Evolutionary conservation across 2,797 vertebrate species (phyloP).

Genomic region (Scyliorhinus canicula): DNA sequence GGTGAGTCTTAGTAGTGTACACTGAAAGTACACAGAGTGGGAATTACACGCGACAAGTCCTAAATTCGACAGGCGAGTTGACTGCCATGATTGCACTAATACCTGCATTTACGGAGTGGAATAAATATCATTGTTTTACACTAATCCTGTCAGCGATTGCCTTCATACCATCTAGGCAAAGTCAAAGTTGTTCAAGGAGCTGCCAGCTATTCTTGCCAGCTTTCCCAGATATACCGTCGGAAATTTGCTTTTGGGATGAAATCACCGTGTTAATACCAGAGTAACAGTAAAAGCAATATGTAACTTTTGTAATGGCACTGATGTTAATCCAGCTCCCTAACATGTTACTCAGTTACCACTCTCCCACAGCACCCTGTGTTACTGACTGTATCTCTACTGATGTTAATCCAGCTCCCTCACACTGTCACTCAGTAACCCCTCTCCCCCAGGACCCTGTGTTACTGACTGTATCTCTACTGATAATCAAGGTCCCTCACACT

Average conservation of each 20-base stretch:
- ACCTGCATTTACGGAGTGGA: background rate
- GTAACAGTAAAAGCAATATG: background rate
- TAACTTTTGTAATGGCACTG: background rate
- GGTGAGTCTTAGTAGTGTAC: background rate
- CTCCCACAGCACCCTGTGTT: no score
- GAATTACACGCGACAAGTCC: background rate
- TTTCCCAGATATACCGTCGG: background rate
- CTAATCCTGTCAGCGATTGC: background rate
- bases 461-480: background rate
- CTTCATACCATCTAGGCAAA: background rate
- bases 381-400: no score
- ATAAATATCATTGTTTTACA: background rate
- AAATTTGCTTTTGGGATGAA: background rate
- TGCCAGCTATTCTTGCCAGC: background rate
- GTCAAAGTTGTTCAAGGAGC: no score
- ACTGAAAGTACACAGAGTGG: background rate
- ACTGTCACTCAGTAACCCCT: no score
- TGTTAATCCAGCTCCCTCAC: no score
- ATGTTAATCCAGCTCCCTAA: background rate
- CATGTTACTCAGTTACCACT: no score
- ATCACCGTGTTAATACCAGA: background rate
- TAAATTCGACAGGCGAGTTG: background rate
- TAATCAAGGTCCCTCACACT: background rate
- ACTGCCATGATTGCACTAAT: no score
- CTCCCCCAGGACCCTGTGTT: no score